Evolutionary conservation across 2,113 vertebrate species (phyloP), one percentile per base, ranked within the genome.

Genomic region (Mastomys natalensis): DNA sequence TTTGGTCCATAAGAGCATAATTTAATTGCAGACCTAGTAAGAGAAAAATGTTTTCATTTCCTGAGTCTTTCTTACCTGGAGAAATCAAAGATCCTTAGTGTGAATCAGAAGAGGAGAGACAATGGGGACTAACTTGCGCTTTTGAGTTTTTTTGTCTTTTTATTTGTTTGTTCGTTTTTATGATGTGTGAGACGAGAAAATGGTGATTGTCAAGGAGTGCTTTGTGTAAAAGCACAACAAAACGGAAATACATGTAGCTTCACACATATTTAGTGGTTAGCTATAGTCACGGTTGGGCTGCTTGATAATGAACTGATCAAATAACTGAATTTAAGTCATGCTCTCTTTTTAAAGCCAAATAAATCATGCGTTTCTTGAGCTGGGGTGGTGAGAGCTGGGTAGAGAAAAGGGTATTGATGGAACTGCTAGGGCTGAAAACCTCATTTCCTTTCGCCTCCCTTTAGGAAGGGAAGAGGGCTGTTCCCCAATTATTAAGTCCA

Each of bases 341-440:
- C 16, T 70, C 5, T 37, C 53, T 58, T 80, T 87, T 64, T 43
- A 77, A 45, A 58, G 70, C 24, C 43, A 26, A 10, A 29, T 11
- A 26, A 10, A 29, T 11, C 45, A 64, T 62, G 60, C 31, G 2
- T 40, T 55, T 80, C 51, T 92, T 17, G 48, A 51, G 60, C 24
- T 88, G 64, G 19, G 22, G 13, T 26, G 24, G 40, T 31, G 34
- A 64, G 34, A 64, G 43, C 5, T 37, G 60, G 48, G 55, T n/a
- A 13, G 84, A 82, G 45, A 92, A 80, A 81, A 48, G 37, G 78
- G 43, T 58, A 60, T 72, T 84, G 77, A 92, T 64, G 55, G 93
- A 72, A 66, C 45, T n/a, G 11, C 43, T 55, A 7, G 73, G 45
- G 40, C 62, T 7, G 48, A 95, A 40, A 82, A 78, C 26, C 66